Evolutionary conservation across 2,888 invertebrate species (phyloP).

Genomic region (Xestobium rufovillosum): DNA sequence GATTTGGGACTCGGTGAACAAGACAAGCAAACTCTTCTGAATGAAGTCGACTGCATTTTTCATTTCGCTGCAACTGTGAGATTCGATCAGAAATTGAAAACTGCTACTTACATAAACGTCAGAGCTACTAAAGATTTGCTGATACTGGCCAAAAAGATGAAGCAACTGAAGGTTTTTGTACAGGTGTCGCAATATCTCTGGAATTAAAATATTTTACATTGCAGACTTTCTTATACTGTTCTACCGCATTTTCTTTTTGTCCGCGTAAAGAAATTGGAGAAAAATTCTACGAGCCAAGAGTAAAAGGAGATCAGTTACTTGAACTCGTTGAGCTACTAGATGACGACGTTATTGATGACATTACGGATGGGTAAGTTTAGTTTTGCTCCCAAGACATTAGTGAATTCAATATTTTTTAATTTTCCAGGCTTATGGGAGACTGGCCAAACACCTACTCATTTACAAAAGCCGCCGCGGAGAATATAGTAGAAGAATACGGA

Average conservation of each 20-base stretch:
- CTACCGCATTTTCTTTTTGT: conserved; percentile 61
- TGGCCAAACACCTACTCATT: conserved; percentile 74
- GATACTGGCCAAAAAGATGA: too few species aligned
- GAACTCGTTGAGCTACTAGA: conserved; percentile 42
- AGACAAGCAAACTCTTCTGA: too few species aligned
- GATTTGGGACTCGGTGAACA: too few species aligned
- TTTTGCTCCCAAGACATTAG: conserved; percentile 1
- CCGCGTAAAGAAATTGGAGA: conserved; percentile 48
- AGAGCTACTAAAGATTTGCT: too few species aligned
- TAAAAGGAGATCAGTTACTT: conserved; percentile 40
- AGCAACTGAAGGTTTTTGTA: too few species aligned
- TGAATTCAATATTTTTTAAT: conserved; percentile 7
- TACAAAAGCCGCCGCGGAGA: conserved; percentile 83
- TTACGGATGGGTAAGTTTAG: conserved; percentile 26
- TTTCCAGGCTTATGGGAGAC: conserved; percentile 23
- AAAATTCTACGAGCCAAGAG: conserved; percentile 45
- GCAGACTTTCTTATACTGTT: conserved; percentile 50
- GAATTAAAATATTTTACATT: conserved; percentile 38
- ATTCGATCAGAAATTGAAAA: too few species aligned
- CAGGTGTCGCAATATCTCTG: too few species aligned
- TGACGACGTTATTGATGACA: conserved; percentile 32
- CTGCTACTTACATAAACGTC: too few species aligned
- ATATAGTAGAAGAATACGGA: conserved; percentile 58
- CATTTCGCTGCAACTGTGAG: too few species aligned
- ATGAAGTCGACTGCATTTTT: too few species aligned